Evolutionary conservation across 2,113 vertebrate species (phyloP).

Genomic region (Nesogale talazaci): DNA sequence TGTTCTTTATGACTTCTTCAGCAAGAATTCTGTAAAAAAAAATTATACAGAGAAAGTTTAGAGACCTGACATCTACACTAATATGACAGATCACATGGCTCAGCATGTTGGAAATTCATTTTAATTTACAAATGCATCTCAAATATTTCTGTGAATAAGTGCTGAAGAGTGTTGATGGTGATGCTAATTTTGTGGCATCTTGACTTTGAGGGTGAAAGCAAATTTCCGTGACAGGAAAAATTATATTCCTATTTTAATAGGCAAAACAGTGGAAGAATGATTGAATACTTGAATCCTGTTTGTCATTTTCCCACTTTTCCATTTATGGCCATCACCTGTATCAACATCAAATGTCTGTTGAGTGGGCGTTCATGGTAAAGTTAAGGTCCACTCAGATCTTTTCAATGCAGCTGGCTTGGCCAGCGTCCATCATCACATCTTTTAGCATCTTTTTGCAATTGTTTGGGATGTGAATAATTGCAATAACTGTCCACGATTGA

Average conservation of each 20-base stretch:
- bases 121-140: slow-evolving; percentile 66
- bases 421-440: neutral
- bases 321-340: neutral
- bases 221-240: slow-evolving; percentile 60
- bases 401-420: neutral
- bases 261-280: neutral
- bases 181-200: slow-evolving; percentile 70
- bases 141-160: slow-evolving; percentile 59
- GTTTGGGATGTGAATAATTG: neutral
- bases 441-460: neutral
- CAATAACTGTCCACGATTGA: neutral
- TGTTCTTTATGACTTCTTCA: slow-evolving; percentile 52
- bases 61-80: slow-evolving; percentile 65
- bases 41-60: slow-evolving; percentile 64
- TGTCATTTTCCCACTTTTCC: neutral
- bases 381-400: neutral
- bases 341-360: neutral
- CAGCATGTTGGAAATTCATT: slow-evolving; percentile 66
- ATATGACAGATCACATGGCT: slow-evolving; percentile 73
- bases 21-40: slow-evolving; percentile 58
- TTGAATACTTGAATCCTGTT: neutral
- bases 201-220: slow-evolving; percentile 59
- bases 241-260: slow-evolving; percentile 5
- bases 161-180: slow-evolving; percentile 66
- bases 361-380: neutral